Evolutionary conservation across 2,113 vertebrate species (phyloP), one percentile per base, ranked within the genome.

Genomic region (Hylia prasina): DNA sequence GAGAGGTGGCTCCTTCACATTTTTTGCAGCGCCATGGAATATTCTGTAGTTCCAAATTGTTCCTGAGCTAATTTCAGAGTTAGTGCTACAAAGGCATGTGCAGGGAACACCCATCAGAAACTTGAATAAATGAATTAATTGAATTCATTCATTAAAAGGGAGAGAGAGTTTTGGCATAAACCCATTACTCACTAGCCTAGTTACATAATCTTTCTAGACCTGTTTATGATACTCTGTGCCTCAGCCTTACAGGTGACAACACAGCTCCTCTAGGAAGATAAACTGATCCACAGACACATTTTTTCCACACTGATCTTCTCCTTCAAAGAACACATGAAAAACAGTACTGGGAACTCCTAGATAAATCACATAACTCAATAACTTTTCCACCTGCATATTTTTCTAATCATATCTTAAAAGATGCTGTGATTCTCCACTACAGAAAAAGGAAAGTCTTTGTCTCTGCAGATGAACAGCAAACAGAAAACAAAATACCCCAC

Each of bases 291-390:
- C 48, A 87, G 66, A 60, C 66, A 64, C 1, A 6, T 30, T 71
- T 94, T 80, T 92, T 39, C 71, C 79, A 63, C 9, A 3, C 28
- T 88, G 35, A 95, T 92, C 79, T 56, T 51, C 85, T 76, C 85
- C 84, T 69, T 78, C 81, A 60, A 75, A 94, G 64, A 72, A 56
- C 72, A 48, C 48, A 37, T 39, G 82, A 90, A 91, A 68, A 92
- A 39, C 81, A 78, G 83, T 7, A 2, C 70, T 0, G 2, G 81
- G 65, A 89, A 82, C 83, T 64, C 87, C 81, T 30, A 87, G 89
- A 76, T 87, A 95, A 96, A 95, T 94, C 95, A 84, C 65, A 84
- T 48, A 71, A 56, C 65, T 80, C 82, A 40, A 4, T 48, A 95
- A 72, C 40, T 96, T 82, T 44, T 56, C 57, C 83, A 94, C 57